Conservation (phyloP, 2,113 vertebrate genomes). For the Syngnathus floridae region DNA sequence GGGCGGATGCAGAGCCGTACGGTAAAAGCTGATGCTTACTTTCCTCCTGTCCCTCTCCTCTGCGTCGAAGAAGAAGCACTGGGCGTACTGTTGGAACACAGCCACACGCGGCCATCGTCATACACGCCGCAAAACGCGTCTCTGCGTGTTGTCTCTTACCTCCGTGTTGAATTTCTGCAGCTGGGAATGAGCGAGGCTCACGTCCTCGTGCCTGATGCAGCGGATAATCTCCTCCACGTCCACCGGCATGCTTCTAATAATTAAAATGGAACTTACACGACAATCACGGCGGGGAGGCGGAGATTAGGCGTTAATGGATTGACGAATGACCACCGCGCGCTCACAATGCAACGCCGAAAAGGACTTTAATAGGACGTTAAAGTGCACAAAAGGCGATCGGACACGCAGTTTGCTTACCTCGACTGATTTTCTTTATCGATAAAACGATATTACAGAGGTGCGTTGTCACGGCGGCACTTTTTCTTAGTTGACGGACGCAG, state of each 20-base stretch:
- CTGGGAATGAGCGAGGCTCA: conserved; percentile 54
- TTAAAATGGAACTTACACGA: conserved; percentile 46
- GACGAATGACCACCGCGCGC: neutral
- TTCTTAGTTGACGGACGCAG: conserved; percentile 5
- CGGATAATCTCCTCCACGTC: conserved; percentile 69
- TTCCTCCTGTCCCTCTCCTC: conserved; percentile 63
- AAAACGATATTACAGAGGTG: conserved; percentile 2
- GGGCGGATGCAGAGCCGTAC: neutral
- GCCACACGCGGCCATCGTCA: neutral
- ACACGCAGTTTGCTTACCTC: conserved; percentile 12
- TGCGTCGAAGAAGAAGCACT: conserved; percentile 74
- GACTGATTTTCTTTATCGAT: conserved; percentile 1
- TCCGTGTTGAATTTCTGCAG: conserved; percentile 70
- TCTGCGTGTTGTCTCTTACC: conserved; percentile 42
- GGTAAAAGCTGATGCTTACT: conserved; percentile 49
- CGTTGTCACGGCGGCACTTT: neutral
- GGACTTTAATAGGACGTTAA: neutral
- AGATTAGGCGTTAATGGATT: conserved; percentile 1
- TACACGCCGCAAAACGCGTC: neutral
- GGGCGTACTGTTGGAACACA: conserved; percentile 58
- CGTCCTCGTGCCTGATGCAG: conserved; percentile 66
- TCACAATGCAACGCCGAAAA: neutral
- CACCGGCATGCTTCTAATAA: conserved; percentile 49
- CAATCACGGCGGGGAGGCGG: neutral
- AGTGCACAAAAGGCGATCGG: neutral